These are phyloP conservation scores for Pempheris klunzingeri DNA, from an alignment of 2,797 vertebrate species.

Conservation along the genomic window DNA sequence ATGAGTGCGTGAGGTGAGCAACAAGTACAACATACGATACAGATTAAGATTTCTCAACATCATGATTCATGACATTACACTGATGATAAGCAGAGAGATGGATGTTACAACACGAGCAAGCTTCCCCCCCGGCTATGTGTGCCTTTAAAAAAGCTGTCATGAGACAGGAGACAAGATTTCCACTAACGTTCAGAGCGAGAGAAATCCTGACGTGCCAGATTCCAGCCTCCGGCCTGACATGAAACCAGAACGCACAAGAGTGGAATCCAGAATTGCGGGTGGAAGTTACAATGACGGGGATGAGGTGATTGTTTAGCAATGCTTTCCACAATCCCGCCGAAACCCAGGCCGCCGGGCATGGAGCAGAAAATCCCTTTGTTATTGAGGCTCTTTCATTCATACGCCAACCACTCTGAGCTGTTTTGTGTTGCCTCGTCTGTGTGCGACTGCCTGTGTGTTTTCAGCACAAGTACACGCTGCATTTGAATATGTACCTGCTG, in stretches of 20 bases:
- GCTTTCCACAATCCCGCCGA: slow-evolving; percentile 57
- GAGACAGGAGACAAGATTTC: not conserved
- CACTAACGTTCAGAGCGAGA: not conserved
- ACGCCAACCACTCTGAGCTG: slow-evolving; percentile 6
- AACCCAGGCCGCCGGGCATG: slow-evolving; percentile 50
- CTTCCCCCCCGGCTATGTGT: not conserved
- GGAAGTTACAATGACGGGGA: slow-evolving; percentile 60
- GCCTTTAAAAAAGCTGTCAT: slow-evolving; percentile 8
- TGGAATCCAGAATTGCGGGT: slow-evolving; percentile 74
- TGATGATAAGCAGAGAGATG: not conserved
- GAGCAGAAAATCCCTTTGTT: slow-evolving; percentile 56
- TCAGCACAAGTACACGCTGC: not conserved
- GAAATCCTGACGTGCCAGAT: slow-evolving; percentile 78
- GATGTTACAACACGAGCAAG: not conserved
- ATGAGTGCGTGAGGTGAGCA: not conserved
- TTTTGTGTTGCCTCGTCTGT: slow-evolving; percentile 22
- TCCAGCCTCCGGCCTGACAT: slow-evolving; percentile 63
- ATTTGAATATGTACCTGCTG: slow-evolving; percentile 79
- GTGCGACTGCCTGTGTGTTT: not conserved
- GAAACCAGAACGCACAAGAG: slow-evolving; percentile 59
- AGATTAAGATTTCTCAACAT: not conserved
- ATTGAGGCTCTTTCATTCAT: slow-evolving; percentile 51
- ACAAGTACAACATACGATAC: not conserved
- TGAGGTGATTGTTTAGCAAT: slow-evolving; percentile 64
- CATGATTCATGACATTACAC: not conserved